Conservation (phyloP, 2,888 invertebrate genomes). For the Zootermopsis nevadensis region DNA sequence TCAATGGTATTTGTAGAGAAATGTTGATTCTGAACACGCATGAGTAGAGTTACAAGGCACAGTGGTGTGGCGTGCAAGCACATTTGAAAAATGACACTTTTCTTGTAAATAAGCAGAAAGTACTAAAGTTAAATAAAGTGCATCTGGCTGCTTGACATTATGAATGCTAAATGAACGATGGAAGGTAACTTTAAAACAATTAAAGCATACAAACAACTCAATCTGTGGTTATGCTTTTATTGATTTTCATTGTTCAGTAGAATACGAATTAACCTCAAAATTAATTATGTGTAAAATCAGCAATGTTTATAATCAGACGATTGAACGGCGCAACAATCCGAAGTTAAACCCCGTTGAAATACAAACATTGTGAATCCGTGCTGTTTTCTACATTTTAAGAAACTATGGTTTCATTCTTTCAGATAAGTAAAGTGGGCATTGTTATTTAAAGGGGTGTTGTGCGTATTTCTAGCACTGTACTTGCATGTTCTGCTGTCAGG, state of each 20-base stretch:
- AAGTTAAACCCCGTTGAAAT: too few relatives aligned
- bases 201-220: neutral
- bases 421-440: too few relatives aligned
- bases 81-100: neutral
- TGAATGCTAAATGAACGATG: slow-evolving; percentile 1
- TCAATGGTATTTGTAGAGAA: neutral
- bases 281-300: slow-evolving; percentile 17
- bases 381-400: too few relatives aligned
- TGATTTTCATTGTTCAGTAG: slow-evolving; percentile 8
- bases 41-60: slow-evolving; percentile 26
- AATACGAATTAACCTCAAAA: slow-evolving; percentile 22
- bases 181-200: neutral
- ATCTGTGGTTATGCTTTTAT: neutral
- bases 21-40: slow-evolving; percentile 32
- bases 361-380: too few relatives aligned
- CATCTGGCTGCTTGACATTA: neutral
- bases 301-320: too few relatives aligned
- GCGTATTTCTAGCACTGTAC: too few relatives aligned
- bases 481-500: too few relatives aligned
- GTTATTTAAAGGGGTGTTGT: too few relatives aligned
- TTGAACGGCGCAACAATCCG: too few relatives aligned
- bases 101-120: neutral
- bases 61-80: neutral
- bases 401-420: too few relatives aligned
- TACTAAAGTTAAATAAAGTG: neutral